Conservation (phyloP, 2,888 invertebrate genomes). For the Caenorhabditis sinica region DNA sequence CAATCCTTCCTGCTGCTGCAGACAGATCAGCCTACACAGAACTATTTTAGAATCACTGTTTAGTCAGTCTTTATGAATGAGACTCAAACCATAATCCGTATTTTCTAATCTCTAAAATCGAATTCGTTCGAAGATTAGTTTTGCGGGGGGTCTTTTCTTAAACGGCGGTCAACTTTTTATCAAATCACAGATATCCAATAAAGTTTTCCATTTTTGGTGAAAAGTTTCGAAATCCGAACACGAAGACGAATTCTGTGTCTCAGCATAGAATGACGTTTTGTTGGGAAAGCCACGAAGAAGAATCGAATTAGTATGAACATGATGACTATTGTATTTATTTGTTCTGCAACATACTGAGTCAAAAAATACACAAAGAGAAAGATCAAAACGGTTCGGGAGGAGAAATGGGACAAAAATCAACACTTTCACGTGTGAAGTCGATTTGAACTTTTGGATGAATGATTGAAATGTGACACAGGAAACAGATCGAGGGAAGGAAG, state of each 20-base stretch:
- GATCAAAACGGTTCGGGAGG: conserved; percentile 38
- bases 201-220: background rate
- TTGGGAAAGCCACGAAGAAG: background rate
- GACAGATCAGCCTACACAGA: conserved; percentile 22
- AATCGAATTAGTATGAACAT: conserved; percentile 55
- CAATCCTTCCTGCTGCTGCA: conserved; percentile 11
- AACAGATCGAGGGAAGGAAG: background rate
- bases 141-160: background rate
- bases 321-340: conserved; percentile 62
- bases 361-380: conserved; percentile 48
- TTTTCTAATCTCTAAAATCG: background rate
- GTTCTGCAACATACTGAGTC: conserved; percentile 41
- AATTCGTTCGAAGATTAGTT: conserved; percentile 8
- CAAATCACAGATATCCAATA: conserved; percentile 14
- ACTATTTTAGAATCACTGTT: background rate
- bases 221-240: conserved; percentile 39
- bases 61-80: background rate
- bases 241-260: conserved; percentile 35
- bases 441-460: conserved; percentile 41
- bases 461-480: conserved; percentile 15
- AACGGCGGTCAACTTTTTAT: conserved; percentile 17
- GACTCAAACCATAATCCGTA: background rate
- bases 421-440: conserved; percentile 33
- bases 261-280: conserved; percentile 46
- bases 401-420: conserved; percentile 46